Evolutionary conservation across 2,113 vertebrate species (phyloP).

Genomic region (Rhegmatorhina hoffmannsi): DNA sequence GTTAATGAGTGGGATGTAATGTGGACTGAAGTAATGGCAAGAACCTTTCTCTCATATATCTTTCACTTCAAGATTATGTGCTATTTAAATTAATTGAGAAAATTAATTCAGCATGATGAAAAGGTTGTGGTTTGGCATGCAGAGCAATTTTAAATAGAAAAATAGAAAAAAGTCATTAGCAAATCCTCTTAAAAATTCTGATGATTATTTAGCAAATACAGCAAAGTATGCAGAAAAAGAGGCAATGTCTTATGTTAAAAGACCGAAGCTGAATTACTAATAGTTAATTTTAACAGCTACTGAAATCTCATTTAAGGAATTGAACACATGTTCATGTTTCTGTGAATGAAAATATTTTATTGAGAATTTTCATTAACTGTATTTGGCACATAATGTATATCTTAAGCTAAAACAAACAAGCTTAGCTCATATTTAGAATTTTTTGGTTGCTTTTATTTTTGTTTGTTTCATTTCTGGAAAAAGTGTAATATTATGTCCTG

Average conservation of each 20-base stretch:
- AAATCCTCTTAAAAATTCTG: slow-evolving; percentile 23
- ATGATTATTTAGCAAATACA: not conserved
- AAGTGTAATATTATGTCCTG: not conserved
- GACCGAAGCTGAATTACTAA: not conserved
- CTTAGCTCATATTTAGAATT: not conserved
- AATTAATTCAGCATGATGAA: not conserved
- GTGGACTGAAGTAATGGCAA: not conserved
- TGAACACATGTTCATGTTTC: not conserved
- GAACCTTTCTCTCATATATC: not conserved
- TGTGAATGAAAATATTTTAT: not conserved
- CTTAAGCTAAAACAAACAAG: not conserved
- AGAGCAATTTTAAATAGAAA: slow-evolving; percentile 20
- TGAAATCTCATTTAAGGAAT: not conserved
- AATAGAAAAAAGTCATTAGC: not conserved
- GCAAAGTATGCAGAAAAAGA: not conserved
- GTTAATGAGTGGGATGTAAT: not conserved
- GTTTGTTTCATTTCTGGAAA: not conserved
- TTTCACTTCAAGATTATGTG: not conserved
- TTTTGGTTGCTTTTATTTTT: not conserved
- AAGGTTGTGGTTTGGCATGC: not conserved
- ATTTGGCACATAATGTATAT: not conserved
- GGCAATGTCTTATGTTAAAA: not conserved
- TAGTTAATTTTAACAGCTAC: not conserved
- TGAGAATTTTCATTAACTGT: not conserved
- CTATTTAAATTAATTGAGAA: not conserved